These are phyloP conservation scores for Podarcis muralis DNA, from an alignment of 2,113 vertebrate genomes.

Conservation along the genomic window DNA sequence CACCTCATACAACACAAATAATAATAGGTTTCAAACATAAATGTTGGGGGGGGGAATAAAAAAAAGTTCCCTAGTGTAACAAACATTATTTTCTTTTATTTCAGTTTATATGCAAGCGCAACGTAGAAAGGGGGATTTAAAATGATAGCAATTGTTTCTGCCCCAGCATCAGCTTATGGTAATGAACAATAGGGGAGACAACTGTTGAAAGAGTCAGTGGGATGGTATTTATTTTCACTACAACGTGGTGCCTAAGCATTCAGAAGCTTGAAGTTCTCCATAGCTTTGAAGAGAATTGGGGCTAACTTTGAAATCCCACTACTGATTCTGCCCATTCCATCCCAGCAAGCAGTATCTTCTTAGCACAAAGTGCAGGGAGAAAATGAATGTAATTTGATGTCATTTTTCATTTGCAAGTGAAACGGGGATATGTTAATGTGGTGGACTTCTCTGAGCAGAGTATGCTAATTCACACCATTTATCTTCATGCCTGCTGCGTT, in stretches of 20 bases:
- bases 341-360: background rate
- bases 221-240: background rate
- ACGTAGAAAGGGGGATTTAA: background rate
- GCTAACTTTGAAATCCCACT: background rate
- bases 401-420: slow-evolving; percentile 32
- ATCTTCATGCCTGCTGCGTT: slow-evolving; percentile 11
- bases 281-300: background rate
- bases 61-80: background rate
- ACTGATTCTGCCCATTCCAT: background rate
- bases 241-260: background rate
- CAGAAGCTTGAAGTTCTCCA: no score
- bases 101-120: background rate
- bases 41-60: rapidly evolving
- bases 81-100: background rate
- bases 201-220: background rate
- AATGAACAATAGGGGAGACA: background rate
- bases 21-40: background rate
- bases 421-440: slow-evolving; percentile 7
- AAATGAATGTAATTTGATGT: slow-evolving; percentile 28
- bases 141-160: rapidly evolving
- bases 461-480: slow-evolving; percentile 26
- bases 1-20: background rate
- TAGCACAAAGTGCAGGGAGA: background rate
- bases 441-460: slow-evolving; percentile 17
- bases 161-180: rapidly evolving